Conservation (phyloP, 1,140 invertebrate species). For the Akabosia matsudoensis region DNA sequence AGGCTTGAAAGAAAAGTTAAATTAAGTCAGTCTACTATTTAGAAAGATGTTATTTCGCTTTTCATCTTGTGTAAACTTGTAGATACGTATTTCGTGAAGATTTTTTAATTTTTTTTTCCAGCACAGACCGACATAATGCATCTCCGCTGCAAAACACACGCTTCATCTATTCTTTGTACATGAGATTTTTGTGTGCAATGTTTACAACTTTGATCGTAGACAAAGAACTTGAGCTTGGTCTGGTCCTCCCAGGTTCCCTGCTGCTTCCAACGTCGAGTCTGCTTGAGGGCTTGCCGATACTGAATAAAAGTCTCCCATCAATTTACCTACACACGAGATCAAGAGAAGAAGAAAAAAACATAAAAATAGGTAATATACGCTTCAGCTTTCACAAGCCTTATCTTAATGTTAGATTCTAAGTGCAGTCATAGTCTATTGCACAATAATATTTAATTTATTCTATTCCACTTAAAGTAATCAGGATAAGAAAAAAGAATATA, state of each 20-base stretch:
- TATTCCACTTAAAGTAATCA: neutral
- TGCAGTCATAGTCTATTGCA: neutral
- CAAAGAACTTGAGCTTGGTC: conserved; percentile 1
- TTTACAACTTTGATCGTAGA: conserved; percentile 9
- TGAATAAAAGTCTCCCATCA: conserved; percentile 16
- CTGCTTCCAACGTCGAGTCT: neutral
- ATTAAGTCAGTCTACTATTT: too few species aligned
- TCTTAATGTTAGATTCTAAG: neutral
- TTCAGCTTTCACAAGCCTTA: neutral
- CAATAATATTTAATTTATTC: neutral
- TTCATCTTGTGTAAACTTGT: too few species aligned
- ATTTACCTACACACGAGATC: neutral
- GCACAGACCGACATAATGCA: too few species aligned
- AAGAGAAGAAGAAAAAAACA: neutral
- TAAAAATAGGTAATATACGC: neutral
- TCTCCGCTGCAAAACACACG: too few species aligned
- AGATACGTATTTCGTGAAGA: too few species aligned
- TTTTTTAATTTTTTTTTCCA: too few species aligned
- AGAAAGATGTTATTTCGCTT: too few species aligned
- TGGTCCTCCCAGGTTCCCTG: neutral
- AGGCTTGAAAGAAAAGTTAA: too few species aligned
- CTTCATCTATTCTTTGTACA: too few species aligned
- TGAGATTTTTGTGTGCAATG: neutral
- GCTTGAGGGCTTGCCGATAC: neutral
- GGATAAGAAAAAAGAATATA: neutral